These are phyloP conservation scores for Polypterus senegalus DNA, from an alignment of 2,113 vertebrate species.

Conservation along the genomic window DNA sequence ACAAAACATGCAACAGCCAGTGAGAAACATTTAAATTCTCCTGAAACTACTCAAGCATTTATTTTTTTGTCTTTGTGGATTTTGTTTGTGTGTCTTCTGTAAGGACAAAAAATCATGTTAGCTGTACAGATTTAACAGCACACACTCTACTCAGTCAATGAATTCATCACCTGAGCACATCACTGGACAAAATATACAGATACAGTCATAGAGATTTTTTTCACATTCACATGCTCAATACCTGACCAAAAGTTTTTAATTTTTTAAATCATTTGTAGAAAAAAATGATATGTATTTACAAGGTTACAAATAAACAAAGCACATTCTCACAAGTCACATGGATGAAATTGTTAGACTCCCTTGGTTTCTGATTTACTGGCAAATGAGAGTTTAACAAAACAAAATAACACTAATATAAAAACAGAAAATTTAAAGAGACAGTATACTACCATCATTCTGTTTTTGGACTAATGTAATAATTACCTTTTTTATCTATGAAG, in stretches of 20 bases:
- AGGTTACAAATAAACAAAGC: constrained; percentile 63
- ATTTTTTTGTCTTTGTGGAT: constrained; percentile 36
- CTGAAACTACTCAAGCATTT: constrained; percentile 49
- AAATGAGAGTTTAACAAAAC: constrained; percentile 36
- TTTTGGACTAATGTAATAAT: constrained; percentile 16
- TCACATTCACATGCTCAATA: constrained; percentile 83
- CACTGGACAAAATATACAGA: constrained; percentile 64
- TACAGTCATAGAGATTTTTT: constrained; percentile 50
- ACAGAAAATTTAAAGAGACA: constrained; percentile 47
- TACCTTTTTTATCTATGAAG: no score
- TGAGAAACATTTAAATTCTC: constrained; percentile 76
- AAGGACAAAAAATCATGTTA: constrained; percentile 37
- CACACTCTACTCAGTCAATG: constrained; percentile 51
- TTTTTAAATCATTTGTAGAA: constrained; percentile 66
- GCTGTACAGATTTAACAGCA: constrained; percentile 62
- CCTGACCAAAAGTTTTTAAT: constrained; percentile 60
- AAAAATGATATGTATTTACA: constrained; percentile 82
- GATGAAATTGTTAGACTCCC: constrained; percentile 42
- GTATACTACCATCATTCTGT: constrained; percentile 35
- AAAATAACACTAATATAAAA: constrained; percentile 15
- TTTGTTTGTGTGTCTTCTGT: constrained; percentile 38
- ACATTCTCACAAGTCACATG: constrained; percentile 54
- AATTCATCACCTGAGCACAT: constrained; percentile 60
- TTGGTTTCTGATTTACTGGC: constrained; percentile 42
- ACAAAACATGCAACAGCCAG: constrained; percentile 89